These are phyloP conservation scores for Pasiphila rectangulata DNA, from an alignment of 2,888 invertebrate genomes.

Conservation along the genomic window DNA sequence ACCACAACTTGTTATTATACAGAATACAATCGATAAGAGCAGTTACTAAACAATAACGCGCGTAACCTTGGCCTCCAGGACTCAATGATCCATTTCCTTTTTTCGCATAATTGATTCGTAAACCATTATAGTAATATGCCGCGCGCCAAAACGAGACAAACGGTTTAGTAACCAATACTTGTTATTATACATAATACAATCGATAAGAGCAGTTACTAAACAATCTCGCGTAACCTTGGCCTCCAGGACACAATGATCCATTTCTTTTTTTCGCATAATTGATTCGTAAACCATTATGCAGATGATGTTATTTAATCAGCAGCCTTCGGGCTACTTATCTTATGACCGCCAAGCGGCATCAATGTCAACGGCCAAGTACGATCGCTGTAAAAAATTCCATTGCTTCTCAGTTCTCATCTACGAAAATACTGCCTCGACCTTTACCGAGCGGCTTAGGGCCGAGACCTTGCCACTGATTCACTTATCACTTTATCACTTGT, in stretches of 20 bases:
- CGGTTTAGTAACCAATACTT: too few species aligned
- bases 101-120: too few species aligned
- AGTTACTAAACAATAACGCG: too few species aligned
- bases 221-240: constrained; percentile 6
- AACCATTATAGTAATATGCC: too few species aligned
- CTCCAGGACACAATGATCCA: neutral
- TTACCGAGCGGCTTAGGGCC: constrained; percentile 61
- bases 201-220: too few species aligned
- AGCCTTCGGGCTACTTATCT: constrained; percentile 23
- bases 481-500: constrained; percentile 57
- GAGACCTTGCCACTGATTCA: constrained; percentile 60
- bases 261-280: constrained; percentile 11
- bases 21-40: too few species aligned
- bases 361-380: constrained; percentile 31
- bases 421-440: constrained; percentile 58
- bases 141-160: too few species aligned
- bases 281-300: constrained; percentile 4
- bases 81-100: too few species aligned
- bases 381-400: constrained; percentile 41
- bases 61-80: too few species aligned
- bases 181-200: too few species aligned
- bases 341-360: constrained; percentile 22
- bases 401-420: constrained; percentile 30
- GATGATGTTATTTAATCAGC: constrained; percentile 22
- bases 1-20: too few species aligned